Evolutionary conservation across 2,113 vertebrate species (phyloP), one percentile per base, ranked within the genome.

Genomic region (Scomber colias): DNA sequence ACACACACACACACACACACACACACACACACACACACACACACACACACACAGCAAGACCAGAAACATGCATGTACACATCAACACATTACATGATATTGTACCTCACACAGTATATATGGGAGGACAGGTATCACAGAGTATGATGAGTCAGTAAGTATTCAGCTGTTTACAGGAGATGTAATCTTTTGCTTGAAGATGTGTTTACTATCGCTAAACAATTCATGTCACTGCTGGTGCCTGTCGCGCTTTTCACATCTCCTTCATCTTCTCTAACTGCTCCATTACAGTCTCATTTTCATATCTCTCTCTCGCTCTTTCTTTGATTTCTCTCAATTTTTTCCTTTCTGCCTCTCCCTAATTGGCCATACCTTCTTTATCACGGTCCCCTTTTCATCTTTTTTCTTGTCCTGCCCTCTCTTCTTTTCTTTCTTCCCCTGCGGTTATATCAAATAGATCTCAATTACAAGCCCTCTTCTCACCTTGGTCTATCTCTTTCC

Each of bases 361-460:
- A 77, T 79, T 61, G 54, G 31, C 14, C 71, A 40, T 65, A 83
- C 81, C 49, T 66, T 76, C 74, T 86, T 82, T 15, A 75, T 60
- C 78, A 71, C 63, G 46, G 78, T 50, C 49, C 45, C 45, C 68
- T 79, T 71, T 75, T 87, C 70, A 86, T 84, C 76, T 66, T 40
- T 51, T 40, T 61, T 83, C 61, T 27, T 24, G 19, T 72, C 16
- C 21, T 53, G 24, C 4, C 24, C 6, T 53, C 31, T 71, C 7
- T 40, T 27, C 24, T 27, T 27, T 40, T 40, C 64, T 54, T 49
- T 62, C 48, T 75, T 61, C 57, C 50, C 70, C 40, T 12, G 59
- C 64, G 45, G 14, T 69, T 24, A 31, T 63, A 76, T 80, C 54
- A 84, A 82, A 84, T 44, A 21, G n/a, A 82, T 71, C 30, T 79